phyloP scores from a whole-genome alignment of 2,797 vertebrate species.

The Bovichtus diacanthus region DNA sequence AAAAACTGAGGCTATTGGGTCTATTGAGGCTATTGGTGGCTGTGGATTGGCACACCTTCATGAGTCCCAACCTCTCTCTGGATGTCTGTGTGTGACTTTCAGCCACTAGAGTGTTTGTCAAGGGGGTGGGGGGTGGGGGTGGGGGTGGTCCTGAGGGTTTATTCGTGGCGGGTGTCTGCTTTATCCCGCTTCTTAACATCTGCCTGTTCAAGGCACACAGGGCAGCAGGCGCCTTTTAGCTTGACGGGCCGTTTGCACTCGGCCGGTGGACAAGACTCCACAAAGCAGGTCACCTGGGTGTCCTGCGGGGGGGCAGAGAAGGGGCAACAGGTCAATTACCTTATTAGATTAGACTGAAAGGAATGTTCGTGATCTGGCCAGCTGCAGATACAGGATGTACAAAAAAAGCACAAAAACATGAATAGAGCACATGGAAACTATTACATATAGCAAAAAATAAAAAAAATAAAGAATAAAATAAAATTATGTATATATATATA shows the following conservation, averaged over 20 bases:
- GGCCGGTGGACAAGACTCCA: slow-evolving; percentile 88
- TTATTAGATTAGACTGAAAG: slow-evolving; percentile 12
- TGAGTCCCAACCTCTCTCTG: slow-evolving; percentile 70
- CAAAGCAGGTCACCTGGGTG: slow-evolving; percentile 94
- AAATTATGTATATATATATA: no score
- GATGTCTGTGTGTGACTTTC: slow-evolving; percentile 56
- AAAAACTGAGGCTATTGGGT: slow-evolving; percentile 74
- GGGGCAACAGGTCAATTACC: slow-evolving; percentile 10
- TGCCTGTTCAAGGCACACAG: slow-evolving; percentile 83
- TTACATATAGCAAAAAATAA: neutral
- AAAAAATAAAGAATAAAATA: no score
- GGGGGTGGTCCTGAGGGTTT: slow-evolving; percentile 78
- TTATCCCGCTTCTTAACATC: slow-evolving; percentile 20
- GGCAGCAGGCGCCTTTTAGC: slow-evolving; percentile 91
- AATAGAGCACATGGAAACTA: neutral
- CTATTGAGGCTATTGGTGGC: slow-evolving; percentile 64
- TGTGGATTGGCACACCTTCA: slow-evolving; percentile 55
- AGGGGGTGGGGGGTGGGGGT: slow-evolving; percentile 34
- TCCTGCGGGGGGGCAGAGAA: slow-evolving; percentile 77
- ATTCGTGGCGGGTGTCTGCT: slow-evolving; percentile 51
- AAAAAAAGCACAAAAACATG: neutral
- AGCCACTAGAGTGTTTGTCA: slow-evolving; percentile 51
- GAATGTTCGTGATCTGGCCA: neutral
- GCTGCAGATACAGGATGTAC: neutral
- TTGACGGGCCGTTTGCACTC: slow-evolving; percentile 87